phyloP scores from a whole-genome alignment of 2,113 vertebrate species.

The Amblyopsis rosae region DNA sequence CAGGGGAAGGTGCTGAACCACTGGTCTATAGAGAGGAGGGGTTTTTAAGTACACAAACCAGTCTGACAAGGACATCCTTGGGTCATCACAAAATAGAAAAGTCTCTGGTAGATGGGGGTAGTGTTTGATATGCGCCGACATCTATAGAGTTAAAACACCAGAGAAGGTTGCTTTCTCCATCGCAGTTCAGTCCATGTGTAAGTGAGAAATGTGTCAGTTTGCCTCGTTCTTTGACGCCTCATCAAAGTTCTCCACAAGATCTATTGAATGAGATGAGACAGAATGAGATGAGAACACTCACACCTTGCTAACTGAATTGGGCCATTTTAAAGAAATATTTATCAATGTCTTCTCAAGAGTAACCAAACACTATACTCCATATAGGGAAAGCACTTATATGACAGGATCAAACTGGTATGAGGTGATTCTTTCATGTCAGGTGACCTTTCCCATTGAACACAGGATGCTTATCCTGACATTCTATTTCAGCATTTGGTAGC shows the following conservation, averaged over 20 bases:
- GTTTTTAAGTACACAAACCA: conserved; percentile 84
- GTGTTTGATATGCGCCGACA: conserved; percentile 55
- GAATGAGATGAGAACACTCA: neutral
- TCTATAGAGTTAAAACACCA: conserved; percentile 83
- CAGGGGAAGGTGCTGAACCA: conserved; percentile 42
- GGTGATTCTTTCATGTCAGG: no score
- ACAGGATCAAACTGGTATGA: no score
- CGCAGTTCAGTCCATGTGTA: conserved; percentile 49
- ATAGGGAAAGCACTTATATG: no score
- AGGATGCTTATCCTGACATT: no score
- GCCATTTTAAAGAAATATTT: no score
- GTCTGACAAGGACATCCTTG: conserved; percentile 83
- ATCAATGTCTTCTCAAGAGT: no score
- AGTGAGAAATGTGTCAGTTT: conserved; percentile 75
- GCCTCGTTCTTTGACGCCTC: conserved; percentile 99
- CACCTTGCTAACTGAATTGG: no score
- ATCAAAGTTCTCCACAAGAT: conserved; percentile 98
- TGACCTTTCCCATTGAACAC: no score
- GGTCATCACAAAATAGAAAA: conserved; percentile 88
- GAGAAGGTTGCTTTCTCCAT: conserved; percentile 62
- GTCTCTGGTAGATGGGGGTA: conserved; percentile 58
- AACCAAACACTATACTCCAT: no score
- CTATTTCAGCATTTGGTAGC: no score
- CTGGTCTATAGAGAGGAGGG: conserved; percentile 48
- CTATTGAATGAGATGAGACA: conserved; percentile 64